Percentiles rank a stretch among this genome's conserved stretches.
Evolutionary conservation across 2,797 vertebrate species (phyloP).

Genomic region (Agapornis canus): DNA sequence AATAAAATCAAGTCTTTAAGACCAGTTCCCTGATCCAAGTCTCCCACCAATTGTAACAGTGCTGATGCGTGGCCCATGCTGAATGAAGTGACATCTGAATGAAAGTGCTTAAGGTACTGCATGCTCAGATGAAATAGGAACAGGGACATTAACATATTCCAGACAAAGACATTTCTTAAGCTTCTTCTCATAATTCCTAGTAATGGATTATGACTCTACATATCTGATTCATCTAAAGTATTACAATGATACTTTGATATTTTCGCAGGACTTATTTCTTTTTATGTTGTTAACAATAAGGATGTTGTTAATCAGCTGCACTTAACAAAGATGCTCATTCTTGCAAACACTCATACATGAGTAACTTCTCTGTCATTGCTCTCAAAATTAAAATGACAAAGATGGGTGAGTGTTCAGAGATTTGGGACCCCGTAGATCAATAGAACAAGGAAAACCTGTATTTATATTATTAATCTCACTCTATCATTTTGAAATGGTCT

Average conservation of each 20-base stretch:
- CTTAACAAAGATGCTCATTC: not conserved
- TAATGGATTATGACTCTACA: not conserved
- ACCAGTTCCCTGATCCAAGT: not conserved
- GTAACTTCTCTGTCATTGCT: not conserved
- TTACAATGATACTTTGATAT: not conserved
- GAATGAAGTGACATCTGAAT: not conserved
- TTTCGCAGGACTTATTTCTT: not conserved
- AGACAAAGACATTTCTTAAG: not conserved
- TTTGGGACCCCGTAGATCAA: constrained; percentile 28
- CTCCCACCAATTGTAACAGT: not conserved
- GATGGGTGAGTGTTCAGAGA: not conserved
- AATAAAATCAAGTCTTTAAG: not conserved
- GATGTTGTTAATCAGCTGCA: not conserved
- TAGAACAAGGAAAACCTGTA: not conserved
- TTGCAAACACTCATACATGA: not conserved
- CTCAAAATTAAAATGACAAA: not conserved
- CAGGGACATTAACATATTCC: not conserved
- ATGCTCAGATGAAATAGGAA: not conserved
- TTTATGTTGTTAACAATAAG: not conserved
- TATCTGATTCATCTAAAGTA: not conserved
- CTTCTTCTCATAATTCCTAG: not conserved
- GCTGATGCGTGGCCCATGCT: rapidly evolving
- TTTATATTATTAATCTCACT: constrained; percentile 27
- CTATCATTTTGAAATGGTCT: constrained; percentile 15
- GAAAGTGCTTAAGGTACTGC: not conserved